Percentiles rank a stretch among this genome's conserved stretches.
Conservation (phyloP, 2,797 vertebrate genomes). For the Aphelocoma californica region DNA sequence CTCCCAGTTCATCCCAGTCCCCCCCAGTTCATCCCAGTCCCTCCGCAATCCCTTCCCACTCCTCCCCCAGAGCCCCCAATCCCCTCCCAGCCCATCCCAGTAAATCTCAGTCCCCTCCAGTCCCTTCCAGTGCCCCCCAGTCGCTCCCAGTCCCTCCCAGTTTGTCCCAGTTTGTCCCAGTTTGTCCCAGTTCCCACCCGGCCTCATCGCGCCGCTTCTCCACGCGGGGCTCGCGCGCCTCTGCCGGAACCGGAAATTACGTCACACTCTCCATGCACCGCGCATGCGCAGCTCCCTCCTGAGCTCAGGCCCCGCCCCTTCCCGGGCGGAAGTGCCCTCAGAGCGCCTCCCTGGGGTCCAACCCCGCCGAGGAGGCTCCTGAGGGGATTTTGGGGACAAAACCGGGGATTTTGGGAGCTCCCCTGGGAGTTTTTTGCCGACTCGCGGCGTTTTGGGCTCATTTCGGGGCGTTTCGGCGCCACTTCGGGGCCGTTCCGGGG, state of each 20-base stretch:
- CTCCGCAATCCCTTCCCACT: no score
- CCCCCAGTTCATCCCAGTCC: no score
- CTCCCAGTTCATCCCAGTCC: no score
- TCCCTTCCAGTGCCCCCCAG: no score
- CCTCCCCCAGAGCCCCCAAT: no score
- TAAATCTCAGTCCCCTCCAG: no score
- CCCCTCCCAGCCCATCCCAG: no score
- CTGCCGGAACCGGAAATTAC: neutral
- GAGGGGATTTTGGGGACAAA: neutral
- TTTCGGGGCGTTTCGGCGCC: neutral
- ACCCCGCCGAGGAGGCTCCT: neutral
- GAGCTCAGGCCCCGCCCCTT: neutral
- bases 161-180: neutral
- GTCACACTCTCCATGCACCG: no score
- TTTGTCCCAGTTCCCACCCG: neutral
- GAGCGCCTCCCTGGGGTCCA: neutral
- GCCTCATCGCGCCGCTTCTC: neutral
- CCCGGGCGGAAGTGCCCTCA: neutral
- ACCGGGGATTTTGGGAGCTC: neutral
- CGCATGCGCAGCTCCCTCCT: neutral
- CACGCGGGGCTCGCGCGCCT: neutral
- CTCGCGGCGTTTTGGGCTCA: neutral
- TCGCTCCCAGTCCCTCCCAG: neutral
- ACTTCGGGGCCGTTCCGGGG: neutral
- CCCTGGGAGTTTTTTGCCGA: fast-evolving